These are phyloP conservation scores for Spongia lamella DNA, from an alignment of 37 sponge, comb jelly and placozoan species.

Conservation along the genomic window DNA sequence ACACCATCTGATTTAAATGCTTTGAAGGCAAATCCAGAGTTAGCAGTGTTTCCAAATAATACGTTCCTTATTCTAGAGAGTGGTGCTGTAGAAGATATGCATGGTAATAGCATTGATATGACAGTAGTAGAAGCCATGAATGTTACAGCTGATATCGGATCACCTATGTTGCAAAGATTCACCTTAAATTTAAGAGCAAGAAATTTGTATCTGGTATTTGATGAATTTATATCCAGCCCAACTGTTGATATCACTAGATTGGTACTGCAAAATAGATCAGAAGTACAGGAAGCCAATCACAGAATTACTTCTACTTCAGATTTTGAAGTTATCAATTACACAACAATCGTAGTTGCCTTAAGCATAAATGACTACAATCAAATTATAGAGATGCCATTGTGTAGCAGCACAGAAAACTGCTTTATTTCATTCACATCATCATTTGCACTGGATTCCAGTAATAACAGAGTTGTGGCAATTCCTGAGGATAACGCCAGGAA, in stretches of 20 bases:
- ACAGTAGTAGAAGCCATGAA: slow-evolving; percentile 15
- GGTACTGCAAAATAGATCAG: slow-evolving; percentile 21
- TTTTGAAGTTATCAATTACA: slow-evolving; percentile 55
- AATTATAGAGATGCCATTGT: slow-evolving; percentile 52
- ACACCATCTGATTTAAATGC: slow-evolving; percentile 66
- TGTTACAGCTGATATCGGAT: slow-evolving; percentile 40
- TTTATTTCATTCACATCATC: slow-evolving; percentile 52
- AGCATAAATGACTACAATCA: slow-evolving; percentile 57
- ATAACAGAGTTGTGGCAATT: slow-evolving; percentile 36
- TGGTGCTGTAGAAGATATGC: slow-evolving; percentile 59
- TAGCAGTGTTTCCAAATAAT: slow-evolving; percentile 60
- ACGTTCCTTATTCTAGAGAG: slow-evolving; percentile 50
- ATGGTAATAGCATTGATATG: slow-evolving; percentile 49
- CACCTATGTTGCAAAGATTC: slow-evolving; percentile 57
- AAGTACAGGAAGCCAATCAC: neutral
- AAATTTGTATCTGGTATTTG: slow-evolving; percentile 55
- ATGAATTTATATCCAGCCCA: slow-evolving; percentile 60
- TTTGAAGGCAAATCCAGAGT: slow-evolving; percentile 50
- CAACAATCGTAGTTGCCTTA: slow-evolving; percentile 60
- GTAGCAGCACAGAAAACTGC: slow-evolving; percentile 45
- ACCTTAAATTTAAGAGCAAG: slow-evolving; percentile 47
- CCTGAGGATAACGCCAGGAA: slow-evolving; percentile 40
- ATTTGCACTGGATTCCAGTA: slow-evolving; percentile 52
- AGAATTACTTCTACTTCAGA: slow-evolving; percentile 17
- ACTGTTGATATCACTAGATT: slow-evolving; percentile 45